Conservation (phyloP, 2,888 invertebrate genomes). For the Yponomeuta malinellus region DNA sequence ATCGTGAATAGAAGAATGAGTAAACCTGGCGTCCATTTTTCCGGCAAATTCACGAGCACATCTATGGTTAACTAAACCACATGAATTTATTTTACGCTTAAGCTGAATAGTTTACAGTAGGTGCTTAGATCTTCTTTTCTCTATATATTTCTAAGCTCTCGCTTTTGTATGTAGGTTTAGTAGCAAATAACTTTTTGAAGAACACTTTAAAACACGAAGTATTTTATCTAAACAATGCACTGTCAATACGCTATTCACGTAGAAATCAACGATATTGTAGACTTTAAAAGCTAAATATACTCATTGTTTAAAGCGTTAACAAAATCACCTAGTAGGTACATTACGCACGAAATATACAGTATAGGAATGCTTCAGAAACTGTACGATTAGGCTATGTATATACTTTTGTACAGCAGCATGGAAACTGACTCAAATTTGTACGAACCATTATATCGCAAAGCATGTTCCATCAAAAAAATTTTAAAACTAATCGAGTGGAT, state of each 20-base stretch:
- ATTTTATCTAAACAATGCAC: neutral
- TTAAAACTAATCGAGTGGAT: neutral
- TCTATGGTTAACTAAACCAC: neutral
- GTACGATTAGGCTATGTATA: conserved; percentile 23
- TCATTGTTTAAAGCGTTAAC: neutral
- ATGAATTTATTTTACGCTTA: neutral
- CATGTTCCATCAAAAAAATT: neutral
- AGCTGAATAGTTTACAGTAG: neutral
- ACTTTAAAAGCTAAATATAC: neutral
- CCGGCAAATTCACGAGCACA: neutral
- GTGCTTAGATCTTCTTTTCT: neutral
- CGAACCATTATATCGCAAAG: conserved; percentile 9
- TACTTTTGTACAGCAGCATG: conserved; percentile 23
- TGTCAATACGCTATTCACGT: neutral
- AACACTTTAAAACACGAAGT: neutral
- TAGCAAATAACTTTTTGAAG: neutral
- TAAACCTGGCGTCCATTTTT: neutral
- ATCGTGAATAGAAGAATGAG: too few species aligned
- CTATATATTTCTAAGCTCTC: too few species aligned
- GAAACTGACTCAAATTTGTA: conserved; percentile 5
- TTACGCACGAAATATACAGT: neutral
- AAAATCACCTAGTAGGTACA: neutral
- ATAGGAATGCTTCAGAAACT: neutral
- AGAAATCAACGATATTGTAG: neutral
- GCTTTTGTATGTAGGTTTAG: neutral